A percentile compares a stretch with the other conserved stretches of the same genome.
These are phyloP conservation scores for Pachypsylla venusta DNA, from an alignment of 1,140 invertebrate species.

Conservation along the genomic window DNA sequence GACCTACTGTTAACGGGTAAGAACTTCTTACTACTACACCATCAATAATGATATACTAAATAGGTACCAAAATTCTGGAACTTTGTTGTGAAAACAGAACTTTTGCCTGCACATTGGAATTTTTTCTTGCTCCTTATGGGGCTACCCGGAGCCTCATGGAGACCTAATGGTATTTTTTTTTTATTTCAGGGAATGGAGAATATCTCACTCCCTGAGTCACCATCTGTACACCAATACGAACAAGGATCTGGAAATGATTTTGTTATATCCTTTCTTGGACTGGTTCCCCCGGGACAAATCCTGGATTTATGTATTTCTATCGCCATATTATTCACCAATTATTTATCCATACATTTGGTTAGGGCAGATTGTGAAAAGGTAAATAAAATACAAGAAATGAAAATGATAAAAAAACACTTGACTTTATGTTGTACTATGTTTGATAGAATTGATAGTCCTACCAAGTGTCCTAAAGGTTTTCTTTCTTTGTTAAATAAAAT, in stretches of 20 bases:
- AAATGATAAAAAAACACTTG: too few relatives aligned
- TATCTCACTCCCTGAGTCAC: conserved; percentile 61
- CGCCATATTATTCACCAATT: conserved; percentile 36
- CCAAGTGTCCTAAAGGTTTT: too few relatives aligned
- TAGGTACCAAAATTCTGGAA: too few relatives aligned
- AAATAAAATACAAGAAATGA: conserved; percentile 14
- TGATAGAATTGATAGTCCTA: too few relatives aligned
- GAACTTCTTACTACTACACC: too few relatives aligned
- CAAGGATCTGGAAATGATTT: conserved; percentile 55
- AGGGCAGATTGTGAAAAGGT: conserved; percentile 35
- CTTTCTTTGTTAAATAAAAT: too few relatives aligned
- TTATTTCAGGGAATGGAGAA: conserved; percentile 50
- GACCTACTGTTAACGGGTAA: too few relatives aligned
- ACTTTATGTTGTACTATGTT: too few relatives aligned
- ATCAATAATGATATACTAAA: too few relatives aligned
- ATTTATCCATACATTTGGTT: conserved; percentile 34
- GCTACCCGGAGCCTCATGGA: too few relatives aligned
- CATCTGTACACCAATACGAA: conserved; percentile 66
- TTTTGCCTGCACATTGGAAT: not conserved
- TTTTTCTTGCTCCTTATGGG: too few relatives aligned
- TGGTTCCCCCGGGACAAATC: conserved; percentile 43
- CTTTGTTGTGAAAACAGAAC: not conserved
- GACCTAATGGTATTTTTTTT: too few relatives aligned
- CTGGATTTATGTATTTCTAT: conserved; percentile 30
- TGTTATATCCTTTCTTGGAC: conserved; percentile 51